A percentile compares a stretch with the other conserved stretches of the same genome.
These are phyloP conservation scores for Pseudoips prasinana DNA, from an alignment of 2,888 invertebrate genomes.

Conservation along the genomic window DNA sequence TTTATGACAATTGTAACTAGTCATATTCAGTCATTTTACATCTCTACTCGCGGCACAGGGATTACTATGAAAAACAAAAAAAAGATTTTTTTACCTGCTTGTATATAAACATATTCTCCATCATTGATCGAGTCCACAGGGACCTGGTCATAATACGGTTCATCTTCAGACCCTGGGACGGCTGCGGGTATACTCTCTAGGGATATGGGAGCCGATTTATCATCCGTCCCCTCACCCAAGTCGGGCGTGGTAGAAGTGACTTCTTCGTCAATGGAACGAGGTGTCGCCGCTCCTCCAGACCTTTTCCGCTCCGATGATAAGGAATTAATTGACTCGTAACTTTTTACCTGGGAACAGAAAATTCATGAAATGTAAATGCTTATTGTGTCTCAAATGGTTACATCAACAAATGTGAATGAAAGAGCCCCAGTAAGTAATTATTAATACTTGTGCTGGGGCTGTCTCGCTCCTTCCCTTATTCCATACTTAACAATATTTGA, in stretches of 20 bases:
- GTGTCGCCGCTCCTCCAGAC: conserved; percentile 76
- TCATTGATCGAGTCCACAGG: conserved; percentile 84
- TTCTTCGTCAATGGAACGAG: conserved; percentile 74
- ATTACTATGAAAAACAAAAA: no score
- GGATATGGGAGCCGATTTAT: conserved; percentile 69
- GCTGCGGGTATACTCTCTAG: conserved; percentile 66
- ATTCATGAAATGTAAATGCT: no score
- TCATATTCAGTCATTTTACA: no score
- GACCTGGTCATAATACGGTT: conserved; percentile 88
- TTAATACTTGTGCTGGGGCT: no score
- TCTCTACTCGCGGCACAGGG: no score
- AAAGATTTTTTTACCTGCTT: conserved; percentile 85
- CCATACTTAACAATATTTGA: no score
- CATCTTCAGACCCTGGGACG: conserved; percentile 70
- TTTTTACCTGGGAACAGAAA: conserved; percentile 75
- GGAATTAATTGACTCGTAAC: conserved; percentile 85
- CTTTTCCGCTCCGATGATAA: conserved; percentile 83
- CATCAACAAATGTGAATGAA: no score
- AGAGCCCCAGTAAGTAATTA: no score
- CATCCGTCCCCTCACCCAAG: conserved; percentile 55
- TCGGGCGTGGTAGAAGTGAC: conserved; percentile 67
- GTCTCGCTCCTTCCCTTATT: no score
- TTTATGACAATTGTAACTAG: no score
- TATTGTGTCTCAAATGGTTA: no score
- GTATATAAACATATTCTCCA: conserved; percentile 89